Evolutionary conservation across 2,888 invertebrate genomes (phyloP).

Genomic region (Netelia inedita): DNA sequence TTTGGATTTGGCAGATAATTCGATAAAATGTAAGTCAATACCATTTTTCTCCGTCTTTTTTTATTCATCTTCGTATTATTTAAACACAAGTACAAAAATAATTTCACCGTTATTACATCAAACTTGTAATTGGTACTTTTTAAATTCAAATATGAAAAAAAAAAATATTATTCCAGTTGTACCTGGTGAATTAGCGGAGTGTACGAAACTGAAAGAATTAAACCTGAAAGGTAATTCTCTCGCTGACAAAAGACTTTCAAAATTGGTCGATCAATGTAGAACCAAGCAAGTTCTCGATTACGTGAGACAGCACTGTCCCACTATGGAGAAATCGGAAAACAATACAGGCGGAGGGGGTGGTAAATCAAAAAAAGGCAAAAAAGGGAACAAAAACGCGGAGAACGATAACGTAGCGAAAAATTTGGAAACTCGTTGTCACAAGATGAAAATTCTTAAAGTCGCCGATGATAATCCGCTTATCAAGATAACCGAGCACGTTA

Average conservation of each 20-base stretch:
- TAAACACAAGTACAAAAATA: neutral
- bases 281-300: slow-evolving; percentile 92
- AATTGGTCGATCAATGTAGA: slow-evolving; percentile 91
- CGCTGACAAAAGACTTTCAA: slow-evolving; percentile 90
- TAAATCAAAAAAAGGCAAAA: slow-evolving; percentile 82
- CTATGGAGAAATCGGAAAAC: slow-evolving; percentile 80
- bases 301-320: slow-evolving; percentile 89
- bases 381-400: slow-evolving; percentile 78
- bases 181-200: slow-evolving; percentile 90
- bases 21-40: slow-evolving; percentile 84
- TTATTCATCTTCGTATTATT: neutral
- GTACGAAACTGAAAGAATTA: slow-evolving; percentile 91
- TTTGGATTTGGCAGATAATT: slow-evolving; percentile 90
- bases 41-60: neutral
- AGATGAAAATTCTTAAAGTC: slow-evolving; percentile 80
- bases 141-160: neutral
- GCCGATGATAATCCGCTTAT: slow-evolving; percentile 86
- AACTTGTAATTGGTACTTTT: slow-evolving; percentile 9
- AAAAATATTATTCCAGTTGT: slow-evolving; percentile 84
- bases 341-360: slow-evolving; percentile 75
- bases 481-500: slow-evolving; percentile 87
- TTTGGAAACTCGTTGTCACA: slow-evolving; percentile 79
- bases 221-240: slow-evolving; percentile 91
- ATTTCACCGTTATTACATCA: neutral
- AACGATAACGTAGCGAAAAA: slow-evolving; percentile 75